Evolutionary conservation across 2,888 invertebrate species (phyloP).

Genomic region (Caenorhabditis uteleia): DNA sequence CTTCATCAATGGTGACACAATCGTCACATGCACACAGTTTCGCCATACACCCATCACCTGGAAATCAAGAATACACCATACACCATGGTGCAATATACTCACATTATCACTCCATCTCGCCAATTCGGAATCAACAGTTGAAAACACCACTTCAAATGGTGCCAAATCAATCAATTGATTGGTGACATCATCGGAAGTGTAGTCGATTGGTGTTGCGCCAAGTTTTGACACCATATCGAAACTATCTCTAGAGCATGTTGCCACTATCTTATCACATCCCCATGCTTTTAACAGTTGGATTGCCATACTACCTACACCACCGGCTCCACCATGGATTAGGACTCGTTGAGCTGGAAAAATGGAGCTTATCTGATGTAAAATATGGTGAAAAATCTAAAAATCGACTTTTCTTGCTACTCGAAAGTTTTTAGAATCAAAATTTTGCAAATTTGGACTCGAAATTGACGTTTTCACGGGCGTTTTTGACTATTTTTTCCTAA

Average conservation of each 20-base stretch:
- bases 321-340: constrained; percentile 86
- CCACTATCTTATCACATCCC: constrained; percentile 77
- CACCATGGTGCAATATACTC: background rate
- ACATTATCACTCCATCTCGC: constrained; percentile 58
- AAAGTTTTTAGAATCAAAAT: too few relatives aligned
- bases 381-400: too few relatives aligned
- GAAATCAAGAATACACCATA: constrained; percentile 1
- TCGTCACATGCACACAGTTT: constrained; percentile 80
- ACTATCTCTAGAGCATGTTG: constrained; percentile 79
- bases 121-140: constrained; percentile 77
- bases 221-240: constrained; percentile 74
- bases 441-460: too few relatives aligned
- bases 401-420: too few relatives aligned
- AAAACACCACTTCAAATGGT: constrained; percentile 84
- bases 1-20: constrained; percentile 82
- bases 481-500: too few relatives aligned
- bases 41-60: constrained; percentile 74
- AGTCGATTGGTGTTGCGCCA: constrained; percentile 81
- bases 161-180: constrained; percentile 76
- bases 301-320: constrained; percentile 87
- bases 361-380: background rate
- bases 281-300: constrained; percentile 80
- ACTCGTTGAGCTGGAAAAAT: constrained; percentile 45
- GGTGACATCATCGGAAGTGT: constrained; percentile 75
- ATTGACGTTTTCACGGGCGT: too few relatives aligned